Evolutionary conservation across 2,797 vertebrate species (phyloP).

Genomic region (Chelonia mydas): DNA sequence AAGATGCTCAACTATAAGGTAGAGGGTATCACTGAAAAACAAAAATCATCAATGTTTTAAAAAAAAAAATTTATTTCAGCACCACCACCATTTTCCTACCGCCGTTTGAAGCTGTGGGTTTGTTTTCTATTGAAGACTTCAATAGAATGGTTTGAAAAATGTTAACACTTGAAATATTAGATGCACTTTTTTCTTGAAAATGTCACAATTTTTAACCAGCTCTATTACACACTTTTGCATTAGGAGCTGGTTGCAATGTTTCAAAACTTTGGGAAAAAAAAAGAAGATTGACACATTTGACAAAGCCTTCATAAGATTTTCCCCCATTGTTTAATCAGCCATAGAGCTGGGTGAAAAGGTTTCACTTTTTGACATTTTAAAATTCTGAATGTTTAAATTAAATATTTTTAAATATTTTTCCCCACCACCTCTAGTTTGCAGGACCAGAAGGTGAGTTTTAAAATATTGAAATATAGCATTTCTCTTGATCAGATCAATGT

Average conservation of each 20-base stretch:
- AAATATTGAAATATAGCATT: background rate
- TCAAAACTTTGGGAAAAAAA: background rate
- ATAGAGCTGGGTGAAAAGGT: background rate
- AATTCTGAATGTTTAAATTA: background rate
- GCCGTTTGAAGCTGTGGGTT: background rate
- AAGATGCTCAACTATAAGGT: constrained; percentile 38
- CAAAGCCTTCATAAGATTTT: background rate
- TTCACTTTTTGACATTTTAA: background rate
- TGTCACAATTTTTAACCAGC: background rate
- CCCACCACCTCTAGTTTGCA: background rate
- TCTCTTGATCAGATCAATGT: background rate
- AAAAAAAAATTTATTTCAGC: background rate
- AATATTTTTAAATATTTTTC: background rate
- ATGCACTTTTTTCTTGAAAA: background rate
- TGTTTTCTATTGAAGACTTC: too few relatives aligned
- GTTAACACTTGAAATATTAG: background rate
- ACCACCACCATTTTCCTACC: background rate
- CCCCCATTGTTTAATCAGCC: background rate
- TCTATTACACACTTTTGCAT: background rate
- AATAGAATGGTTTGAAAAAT: too few relatives aligned
- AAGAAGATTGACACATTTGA: background rate
- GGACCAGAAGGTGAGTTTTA: background rate
- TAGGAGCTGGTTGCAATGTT: background rate
- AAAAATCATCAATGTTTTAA: background rate
- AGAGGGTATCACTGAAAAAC: constrained; percentile 21